Evolutionary conservation across 2,113 vertebrate species (phyloP).

Genomic region (Aegotheles bennettii): DNA sequence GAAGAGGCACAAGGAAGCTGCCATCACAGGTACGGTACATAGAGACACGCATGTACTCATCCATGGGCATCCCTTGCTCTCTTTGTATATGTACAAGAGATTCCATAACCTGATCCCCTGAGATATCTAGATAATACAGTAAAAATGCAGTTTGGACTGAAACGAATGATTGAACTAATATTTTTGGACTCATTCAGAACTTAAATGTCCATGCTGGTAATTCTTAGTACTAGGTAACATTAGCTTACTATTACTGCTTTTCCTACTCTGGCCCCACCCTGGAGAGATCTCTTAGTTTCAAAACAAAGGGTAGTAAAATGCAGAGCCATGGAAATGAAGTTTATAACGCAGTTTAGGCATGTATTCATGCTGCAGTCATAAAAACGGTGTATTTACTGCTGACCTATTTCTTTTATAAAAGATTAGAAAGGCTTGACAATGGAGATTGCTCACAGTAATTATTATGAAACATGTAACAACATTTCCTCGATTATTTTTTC

Average conservation of each 20-base stretch:
- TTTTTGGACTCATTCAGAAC: not conserved
- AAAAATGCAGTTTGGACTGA: not conserved
- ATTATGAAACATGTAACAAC: slow-evolving; percentile 1
- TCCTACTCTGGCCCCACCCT: not conserved
- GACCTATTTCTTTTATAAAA: slow-evolving; percentile 49
- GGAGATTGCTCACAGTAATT: not conserved
- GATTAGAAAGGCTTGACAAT: slow-evolving; percentile 13
- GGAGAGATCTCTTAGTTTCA: not conserved
- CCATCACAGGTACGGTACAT: not conserved
- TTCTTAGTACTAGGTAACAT: not conserved
- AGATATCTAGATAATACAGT: not conserved
- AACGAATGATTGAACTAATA: not conserved
- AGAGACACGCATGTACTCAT: accelerated
- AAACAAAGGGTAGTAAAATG: slow-evolving; percentile 28
- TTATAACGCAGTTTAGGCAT: not conserved
- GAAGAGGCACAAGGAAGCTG: not conserved
- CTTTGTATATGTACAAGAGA: not conserved
- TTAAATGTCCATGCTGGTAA: not conserved
- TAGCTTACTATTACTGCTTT: not conserved
- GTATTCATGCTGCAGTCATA: slow-evolving; percentile 37
- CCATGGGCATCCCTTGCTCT: not conserved
- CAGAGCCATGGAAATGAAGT: not conserved
- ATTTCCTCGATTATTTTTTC: not conserved
- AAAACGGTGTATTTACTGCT: slow-evolving; percentile 50
- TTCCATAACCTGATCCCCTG: not conserved